These are phyloP conservation scores for Tromatobia lineatoria DNA, from an alignment of 2,888 invertebrate genomes.

Conservation along the genomic window DNA sequence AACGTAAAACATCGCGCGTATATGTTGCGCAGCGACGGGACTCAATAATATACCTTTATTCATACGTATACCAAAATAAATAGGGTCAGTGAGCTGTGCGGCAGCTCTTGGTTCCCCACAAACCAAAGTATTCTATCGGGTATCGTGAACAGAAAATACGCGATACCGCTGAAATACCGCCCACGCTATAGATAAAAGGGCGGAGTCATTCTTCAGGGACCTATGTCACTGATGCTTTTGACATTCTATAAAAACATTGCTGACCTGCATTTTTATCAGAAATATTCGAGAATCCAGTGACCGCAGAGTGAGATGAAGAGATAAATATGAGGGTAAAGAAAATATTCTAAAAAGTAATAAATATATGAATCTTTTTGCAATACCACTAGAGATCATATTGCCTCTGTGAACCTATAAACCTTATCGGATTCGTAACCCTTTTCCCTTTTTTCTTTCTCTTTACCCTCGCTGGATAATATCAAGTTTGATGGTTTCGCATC, in stretches of 20 bases:
- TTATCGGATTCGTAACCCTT: slow-evolving; percentile 19
- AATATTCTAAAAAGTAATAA: slow-evolving; percentile 1
- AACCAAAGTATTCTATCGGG: slow-evolving; percentile 42
- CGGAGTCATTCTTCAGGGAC: not conserved
- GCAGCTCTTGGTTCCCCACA: slow-evolving; percentile 4
- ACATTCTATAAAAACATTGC: slow-evolving; percentile 53
- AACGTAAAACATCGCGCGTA: not conserved
- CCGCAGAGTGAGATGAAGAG: not conserved
- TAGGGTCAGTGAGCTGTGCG: slow-evolving; percentile 17
- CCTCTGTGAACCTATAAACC: not conserved
- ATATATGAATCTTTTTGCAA: not conserved
- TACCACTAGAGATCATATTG: not conserved
- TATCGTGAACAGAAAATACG: slow-evolving; percentile 63
- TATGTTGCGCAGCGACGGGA: not conserved
- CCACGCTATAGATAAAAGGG: not conserved
- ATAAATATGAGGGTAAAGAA: not conserved
- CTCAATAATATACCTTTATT: slow-evolving; percentile 2
- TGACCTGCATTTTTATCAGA: slow-evolving; percentile 61
- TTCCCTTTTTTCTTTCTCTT: slow-evolving; percentile 7
- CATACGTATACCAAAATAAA: not conserved
- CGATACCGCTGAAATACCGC: slow-evolving; percentile 13
- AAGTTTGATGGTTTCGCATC: slow-evolving; percentile 10
- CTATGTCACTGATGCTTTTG: slow-evolving; percentile 55
- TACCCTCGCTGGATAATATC: slow-evolving; percentile 23
- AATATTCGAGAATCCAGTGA: slow-evolving; percentile 33